phyloP scores from a whole-genome alignment of 2,797 vertebrate genomes.

The Pteropus rufus region DNA sequence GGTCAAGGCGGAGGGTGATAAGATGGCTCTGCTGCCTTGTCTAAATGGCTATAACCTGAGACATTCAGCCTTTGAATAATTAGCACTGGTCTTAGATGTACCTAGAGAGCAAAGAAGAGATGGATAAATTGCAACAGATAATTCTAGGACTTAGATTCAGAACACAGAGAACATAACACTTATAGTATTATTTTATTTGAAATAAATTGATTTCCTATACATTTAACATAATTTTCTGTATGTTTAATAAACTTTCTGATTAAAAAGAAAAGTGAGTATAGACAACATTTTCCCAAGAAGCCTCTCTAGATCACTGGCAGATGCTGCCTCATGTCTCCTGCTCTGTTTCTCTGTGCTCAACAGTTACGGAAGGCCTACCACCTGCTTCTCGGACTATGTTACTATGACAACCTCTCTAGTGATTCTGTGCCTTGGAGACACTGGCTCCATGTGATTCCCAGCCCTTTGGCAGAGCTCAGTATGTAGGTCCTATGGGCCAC shows the following conservation, averaged over 20 bases:
- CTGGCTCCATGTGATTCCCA: neutral
- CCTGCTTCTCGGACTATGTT: neutral
- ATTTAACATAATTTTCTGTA: neutral
- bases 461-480: neutral
- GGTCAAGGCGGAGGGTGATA: neutral
- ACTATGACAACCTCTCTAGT: neutral
- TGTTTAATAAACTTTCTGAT: neutral
- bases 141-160: neutral
- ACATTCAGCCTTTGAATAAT: neutral
- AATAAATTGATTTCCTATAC: constrained; percentile 12
- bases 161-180: neutral
- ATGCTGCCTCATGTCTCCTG: neutral
- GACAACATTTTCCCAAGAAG: constrained; percentile 29
- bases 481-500: neutral
- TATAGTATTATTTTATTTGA: neutral
- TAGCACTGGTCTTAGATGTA: neutral
- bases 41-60: neutral
- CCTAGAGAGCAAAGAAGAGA: neutral
- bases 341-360: neutral
- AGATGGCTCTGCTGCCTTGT: neutral
- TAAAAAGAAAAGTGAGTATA: neutral
- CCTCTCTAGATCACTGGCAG: neutral
- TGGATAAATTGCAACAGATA: neutral
- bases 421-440: neutral
- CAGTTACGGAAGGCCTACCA: neutral